Conservation (phyloP, 2,888 invertebrate genomes). For the Piscicola geometra region DNA sequence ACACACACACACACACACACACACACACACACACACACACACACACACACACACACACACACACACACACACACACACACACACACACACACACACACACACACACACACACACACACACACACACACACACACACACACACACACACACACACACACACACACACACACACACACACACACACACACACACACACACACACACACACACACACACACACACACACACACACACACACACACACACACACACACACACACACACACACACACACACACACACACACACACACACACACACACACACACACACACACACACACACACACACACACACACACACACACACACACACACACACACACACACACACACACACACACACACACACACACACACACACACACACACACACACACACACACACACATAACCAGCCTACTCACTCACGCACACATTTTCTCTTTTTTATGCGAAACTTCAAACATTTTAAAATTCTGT, state of each 20-base stretch:
- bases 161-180: slow-evolving; percentile 18
- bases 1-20: slow-evolving; percentile 19
- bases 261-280: slow-evolving; percentile 27
- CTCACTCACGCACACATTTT: background rate
- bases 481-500: too few species aligned
- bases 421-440: background rate
- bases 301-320: slow-evolving; percentile 30
- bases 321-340: slow-evolving; percentile 30
- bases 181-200: slow-evolving; percentile 30
- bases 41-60: slow-evolving; percentile 19
- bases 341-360: slow-evolving; percentile 30
- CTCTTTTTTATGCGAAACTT: too few species aligned
- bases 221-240: slow-evolving; percentile 30
- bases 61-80: slow-evolving; percentile 19
- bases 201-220: slow-evolving; percentile 30
- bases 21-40: slow-evolving; percentile 19
- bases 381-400: slow-evolving; percentile 26
- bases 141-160: slow-evolving; percentile 16
- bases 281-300: slow-evolving; percentile 25
- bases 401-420: slow-evolving; percentile 17
- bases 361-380: slow-evolving; percentile 30
- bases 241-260: slow-evolving; percentile 30
- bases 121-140: slow-evolving; percentile 19
- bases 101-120: slow-evolving; percentile 16
- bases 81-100: slow-evolving; percentile 19